Percentiles rank a stretch among this genome's conserved stretches.
These are phyloP conservation scores for Hydropotes inermis DNA, from an alignment of 2,113 vertebrate genomes.

Conservation along the genomic window DNA sequence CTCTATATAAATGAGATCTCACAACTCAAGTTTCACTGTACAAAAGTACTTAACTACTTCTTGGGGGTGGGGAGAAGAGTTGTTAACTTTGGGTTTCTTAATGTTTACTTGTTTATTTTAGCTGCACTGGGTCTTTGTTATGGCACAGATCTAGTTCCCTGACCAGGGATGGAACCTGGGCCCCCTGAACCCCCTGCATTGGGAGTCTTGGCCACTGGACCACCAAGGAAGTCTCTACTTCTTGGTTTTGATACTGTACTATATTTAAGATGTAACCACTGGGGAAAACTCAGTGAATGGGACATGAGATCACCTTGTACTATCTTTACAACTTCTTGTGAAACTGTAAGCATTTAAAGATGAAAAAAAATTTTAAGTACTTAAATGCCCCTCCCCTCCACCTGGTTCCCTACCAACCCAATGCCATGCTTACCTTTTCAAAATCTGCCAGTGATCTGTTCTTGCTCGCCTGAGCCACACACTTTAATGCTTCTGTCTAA, in stretches of 20 bases:
- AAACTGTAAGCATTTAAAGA: neutral
- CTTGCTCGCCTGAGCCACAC: conserved; percentile 98
- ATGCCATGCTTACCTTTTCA: conserved; percentile 90
- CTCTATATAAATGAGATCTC: neutral
- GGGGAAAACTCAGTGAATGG: neutral
- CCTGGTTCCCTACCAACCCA: conserved; percentile 15
- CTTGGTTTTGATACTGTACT: neutral
- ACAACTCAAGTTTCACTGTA: neutral
- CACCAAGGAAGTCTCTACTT: neutral
- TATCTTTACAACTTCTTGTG: neutral
- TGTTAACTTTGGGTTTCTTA: neutral
- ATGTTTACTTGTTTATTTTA: neutral
- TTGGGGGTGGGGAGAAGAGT: neutral
- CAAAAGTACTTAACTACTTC: neutral
- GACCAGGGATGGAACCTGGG: neutral
- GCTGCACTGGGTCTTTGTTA: neutral
- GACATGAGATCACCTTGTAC: neutral
- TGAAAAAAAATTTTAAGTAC: neutral
- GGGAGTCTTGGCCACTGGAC: neutral
- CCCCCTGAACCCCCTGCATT: neutral
- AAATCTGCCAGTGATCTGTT: conserved; percentile 99
- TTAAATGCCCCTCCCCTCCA: neutral
- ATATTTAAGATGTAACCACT: neutral
- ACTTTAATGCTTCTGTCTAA: conserved; percentile 97
- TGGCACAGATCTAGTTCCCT: neutral